Base-by-base conservation (phyloP, 2,797 vertebrate genomes). In the Parambassis ranga region DNA sequence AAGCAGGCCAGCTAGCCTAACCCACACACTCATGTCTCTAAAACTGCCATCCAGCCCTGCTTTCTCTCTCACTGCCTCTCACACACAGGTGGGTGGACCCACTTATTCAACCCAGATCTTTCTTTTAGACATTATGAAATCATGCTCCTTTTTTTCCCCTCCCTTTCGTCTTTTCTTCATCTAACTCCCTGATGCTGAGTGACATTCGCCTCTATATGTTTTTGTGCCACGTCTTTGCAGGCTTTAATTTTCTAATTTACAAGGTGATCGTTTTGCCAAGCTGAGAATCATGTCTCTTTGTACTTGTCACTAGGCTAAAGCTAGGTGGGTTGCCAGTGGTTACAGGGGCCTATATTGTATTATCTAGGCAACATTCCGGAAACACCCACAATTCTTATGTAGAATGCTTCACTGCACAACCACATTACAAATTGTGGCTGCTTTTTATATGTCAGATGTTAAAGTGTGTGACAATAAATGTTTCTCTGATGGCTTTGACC, bases 51-150 rank as follows among this genome's bases (percentile, higher is more conserved):
- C 85, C 87, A 84, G 75, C 78, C 85, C 86, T 81, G 86, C 72
- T 80, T 87, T 87, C 78, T 86, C 81, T 81, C 75, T 81, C 74
- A 47, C 87, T 87, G 85, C 87, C 89, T 90, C 87, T 88, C 89
- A 90, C 91, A 89, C 86, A 88, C 83, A 90, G 91, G 93, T 94
- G 91, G 93, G 93, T 92, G 92, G 93, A 93, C 91, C 91, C 92
- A 92, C 91, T 93, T 93, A 91, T 87, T 91, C 87, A 92, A 91
- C 85, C 82, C 85, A 92, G 87, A 91, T 90, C 90, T 91, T 90
- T 87, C 81, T 91, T 87, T 91, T 88, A 87, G 86, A 88, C 88
- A 87, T 91, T 90, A 91, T 87, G 87, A 92, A 92, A 93, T 88
- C 81, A 48, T 68, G 57, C 72, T 80, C 47, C 82, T 13, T 72